Conservation (phyloP, 2,797 vertebrate genomes). For the Pseudochirops corinnae region DNA sequence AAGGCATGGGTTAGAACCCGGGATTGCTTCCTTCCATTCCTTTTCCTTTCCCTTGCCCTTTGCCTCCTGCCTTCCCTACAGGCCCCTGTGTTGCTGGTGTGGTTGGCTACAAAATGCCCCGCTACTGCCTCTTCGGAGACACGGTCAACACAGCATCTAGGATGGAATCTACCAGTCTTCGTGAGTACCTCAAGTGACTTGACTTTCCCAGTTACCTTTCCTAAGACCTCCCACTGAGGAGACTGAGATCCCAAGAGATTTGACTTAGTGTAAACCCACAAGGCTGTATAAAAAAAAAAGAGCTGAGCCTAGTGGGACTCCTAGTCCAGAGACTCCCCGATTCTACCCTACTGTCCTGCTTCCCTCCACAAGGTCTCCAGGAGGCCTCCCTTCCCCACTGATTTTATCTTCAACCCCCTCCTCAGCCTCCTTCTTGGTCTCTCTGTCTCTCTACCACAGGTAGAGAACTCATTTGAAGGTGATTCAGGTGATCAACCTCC, state of each 20-base stretch:
- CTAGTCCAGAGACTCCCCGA: too few relatives aligned
- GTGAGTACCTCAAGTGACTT: conserved; percentile 82
- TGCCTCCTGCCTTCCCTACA: conserved; percentile 79
- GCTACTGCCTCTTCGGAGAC: conserved; percentile 98
- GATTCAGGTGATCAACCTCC: neutral
- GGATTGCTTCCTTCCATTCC: neutral
- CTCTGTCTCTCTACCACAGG: neutral
- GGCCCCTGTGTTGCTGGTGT: conserved; percentile 96
- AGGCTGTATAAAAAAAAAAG: neutral
- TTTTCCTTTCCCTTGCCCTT: neutral
- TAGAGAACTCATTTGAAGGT: neutral
- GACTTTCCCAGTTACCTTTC: neutral
- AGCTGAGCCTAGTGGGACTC: neutral
- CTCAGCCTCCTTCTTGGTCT: neutral
- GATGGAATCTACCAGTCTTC: conserved; percentile 98
- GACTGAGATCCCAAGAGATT: neutral
- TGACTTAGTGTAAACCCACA: neutral
- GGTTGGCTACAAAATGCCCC: conserved; percentile 97
- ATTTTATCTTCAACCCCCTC: too few relatives aligned
- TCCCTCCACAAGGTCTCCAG: neutral
- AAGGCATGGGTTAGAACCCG: too few relatives aligned
- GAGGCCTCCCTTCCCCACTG: neutral
- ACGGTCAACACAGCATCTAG: conserved; percentile 97
- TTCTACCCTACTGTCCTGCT: neutral
- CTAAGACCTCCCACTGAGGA: neutral